Percentiles rank a stretch among this genome's conserved stretches.
phyloP scores from a whole-genome alignment of 2,888 invertebrate genomes.

The Conomelus anceps region DNA sequence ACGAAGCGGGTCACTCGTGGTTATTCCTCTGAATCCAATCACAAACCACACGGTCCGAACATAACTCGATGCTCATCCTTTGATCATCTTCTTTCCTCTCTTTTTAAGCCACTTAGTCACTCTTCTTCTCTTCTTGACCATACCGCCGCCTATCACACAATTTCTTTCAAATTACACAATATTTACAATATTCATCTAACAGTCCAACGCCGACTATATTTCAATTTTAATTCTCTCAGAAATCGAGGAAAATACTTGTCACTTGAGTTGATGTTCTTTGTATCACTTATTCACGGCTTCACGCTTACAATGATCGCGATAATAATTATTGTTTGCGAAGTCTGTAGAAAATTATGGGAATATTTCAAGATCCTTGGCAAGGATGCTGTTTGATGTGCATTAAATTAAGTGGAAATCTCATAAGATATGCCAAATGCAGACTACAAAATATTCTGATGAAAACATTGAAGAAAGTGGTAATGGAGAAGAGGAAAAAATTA shows the following conservation, averaged over 20 bases:
- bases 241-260: neutral
- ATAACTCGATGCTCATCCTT: neutral
- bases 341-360: neutral
- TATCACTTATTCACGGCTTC: too few relatives aligned
- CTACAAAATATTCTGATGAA: too few relatives aligned
- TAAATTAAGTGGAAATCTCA: too few relatives aligned
- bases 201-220: neutral
- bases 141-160: neutral
- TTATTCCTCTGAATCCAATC: neutral
- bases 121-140: neutral
- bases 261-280: neutral
- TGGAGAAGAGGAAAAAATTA: too few relatives aligned
- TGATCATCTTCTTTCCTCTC: neutral
- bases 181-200: neutral
- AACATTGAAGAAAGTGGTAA: too few relatives aligned
- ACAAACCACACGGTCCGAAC: neutral
- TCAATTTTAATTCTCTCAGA: neutral
- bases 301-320: neutral
- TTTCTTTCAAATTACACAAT: neutral
- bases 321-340: neutral
- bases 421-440: too few relatives aligned
- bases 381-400: neutral
- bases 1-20: constrained; percentile 11
- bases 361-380: neutral
- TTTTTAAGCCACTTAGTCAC: neutral